Conservation (phyloP, 2,113 vertebrate genomes). For the Regulus satrapa region DNA sequence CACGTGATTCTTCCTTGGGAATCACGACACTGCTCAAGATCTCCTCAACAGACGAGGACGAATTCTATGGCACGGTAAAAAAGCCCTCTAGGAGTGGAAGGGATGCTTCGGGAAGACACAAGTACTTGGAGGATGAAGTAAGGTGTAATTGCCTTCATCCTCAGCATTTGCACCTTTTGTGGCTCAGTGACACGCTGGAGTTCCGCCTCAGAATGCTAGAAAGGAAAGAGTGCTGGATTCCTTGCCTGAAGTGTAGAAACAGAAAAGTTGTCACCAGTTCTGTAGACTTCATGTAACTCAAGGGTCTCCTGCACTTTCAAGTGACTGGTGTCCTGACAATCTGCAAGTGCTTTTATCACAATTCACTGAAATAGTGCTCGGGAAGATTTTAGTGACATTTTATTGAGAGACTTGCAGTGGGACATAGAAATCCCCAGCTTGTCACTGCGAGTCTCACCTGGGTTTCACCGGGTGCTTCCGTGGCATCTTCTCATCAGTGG, state of each 20-base stretch:
- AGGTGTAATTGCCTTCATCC: background rate
- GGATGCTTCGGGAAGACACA: background rate
- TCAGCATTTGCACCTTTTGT: background rate
- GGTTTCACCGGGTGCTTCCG: background rate
- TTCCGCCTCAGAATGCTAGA: background rate
- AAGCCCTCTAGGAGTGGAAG: background rate
- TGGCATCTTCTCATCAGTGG: background rate
- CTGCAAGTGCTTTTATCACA: background rate
- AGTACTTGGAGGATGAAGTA: background rate
- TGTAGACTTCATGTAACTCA: background rate
- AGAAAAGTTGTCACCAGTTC: background rate
- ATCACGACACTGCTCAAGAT: background rate
- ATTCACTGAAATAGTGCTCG: background rate
- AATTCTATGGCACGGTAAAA: background rate
- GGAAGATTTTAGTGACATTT: background rate
- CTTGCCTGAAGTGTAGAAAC: background rate
- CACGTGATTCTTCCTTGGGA: rapidly evolving
- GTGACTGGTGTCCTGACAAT: background rate
- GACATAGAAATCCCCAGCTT: background rate
- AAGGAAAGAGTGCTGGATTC: background rate
- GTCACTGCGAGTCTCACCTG: background rate
- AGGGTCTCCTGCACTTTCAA: background rate
- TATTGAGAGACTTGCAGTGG: background rate
- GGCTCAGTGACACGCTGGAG: background rate
- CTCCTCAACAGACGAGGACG: rapidly evolving